These are phyloP conservation scores for Gambusia affinis DNA, from an alignment of 2,113 vertebrate genomes.

Conservation along the genomic window DNA sequence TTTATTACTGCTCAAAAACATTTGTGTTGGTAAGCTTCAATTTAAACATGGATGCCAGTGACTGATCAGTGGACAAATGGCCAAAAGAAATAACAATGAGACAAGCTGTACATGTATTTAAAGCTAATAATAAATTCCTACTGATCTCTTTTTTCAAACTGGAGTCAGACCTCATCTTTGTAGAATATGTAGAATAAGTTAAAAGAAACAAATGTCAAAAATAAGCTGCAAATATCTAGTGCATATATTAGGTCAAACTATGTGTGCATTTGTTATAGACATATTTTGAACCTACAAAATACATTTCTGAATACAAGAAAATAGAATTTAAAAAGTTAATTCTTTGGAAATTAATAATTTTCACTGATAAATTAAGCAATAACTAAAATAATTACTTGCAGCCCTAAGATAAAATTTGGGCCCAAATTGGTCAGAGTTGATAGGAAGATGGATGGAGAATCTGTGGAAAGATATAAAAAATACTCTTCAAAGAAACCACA, in stretches of 20 bases:
- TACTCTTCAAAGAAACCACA: neutral
- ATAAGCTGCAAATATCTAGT: neutral
- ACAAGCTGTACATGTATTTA: constrained; percentile 73
- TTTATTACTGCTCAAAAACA: constrained; percentile 24
- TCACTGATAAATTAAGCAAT: too few relatives aligned
- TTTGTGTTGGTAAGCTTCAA: constrained; percentile 22
- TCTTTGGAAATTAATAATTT: neutral
- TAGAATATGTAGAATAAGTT: neutral
- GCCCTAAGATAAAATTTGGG: too few relatives aligned
- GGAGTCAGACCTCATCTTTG: constrained; percentile 46
- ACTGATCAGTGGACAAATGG: constrained; percentile 49
- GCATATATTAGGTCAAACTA: neutral
- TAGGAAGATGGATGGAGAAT: neutral
- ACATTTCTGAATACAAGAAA: neutral
- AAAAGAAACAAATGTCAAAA: neutral
- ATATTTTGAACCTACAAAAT: neutral
- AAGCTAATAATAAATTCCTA: constrained; percentile 80
- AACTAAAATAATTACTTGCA: too few relatives aligned
- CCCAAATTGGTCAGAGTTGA: too few relatives aligned
- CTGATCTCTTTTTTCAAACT: constrained; percentile 78
- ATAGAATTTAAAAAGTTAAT: neutral
- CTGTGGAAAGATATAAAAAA: neutral
- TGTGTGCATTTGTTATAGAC: neutral
- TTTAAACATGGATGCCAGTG: constrained; percentile 51
- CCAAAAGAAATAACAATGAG: constrained; percentile 51